phyloP scores from a whole-genome alignment of 2,888 invertebrate species.

The Timema podura region DNA sequence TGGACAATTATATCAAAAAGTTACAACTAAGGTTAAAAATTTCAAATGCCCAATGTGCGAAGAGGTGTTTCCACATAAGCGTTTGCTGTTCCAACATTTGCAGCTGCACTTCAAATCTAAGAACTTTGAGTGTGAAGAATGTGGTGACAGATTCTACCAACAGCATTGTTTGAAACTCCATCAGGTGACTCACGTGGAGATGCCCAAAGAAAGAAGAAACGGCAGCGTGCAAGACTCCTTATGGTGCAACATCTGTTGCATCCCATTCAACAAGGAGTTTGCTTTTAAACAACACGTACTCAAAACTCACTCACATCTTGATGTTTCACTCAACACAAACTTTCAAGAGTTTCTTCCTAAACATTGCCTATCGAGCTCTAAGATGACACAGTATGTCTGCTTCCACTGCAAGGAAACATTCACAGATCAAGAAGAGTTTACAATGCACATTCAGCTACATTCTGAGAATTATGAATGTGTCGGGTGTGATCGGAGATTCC shows the following conservation, averaged over 20 bases:
- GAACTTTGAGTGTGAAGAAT: conserved; percentile 10
- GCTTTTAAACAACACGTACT: too few relatives aligned
- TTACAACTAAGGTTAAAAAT: too few relatives aligned
- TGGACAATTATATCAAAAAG: too few relatives aligned
- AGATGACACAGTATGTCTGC: not conserved
- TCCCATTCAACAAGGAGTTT: not conserved
- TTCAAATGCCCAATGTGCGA: not conserved
- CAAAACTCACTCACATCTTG: too few relatives aligned
- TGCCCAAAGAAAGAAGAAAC: not conserved
- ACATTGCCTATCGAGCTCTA: too few relatives aligned
- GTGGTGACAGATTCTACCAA: conserved; percentile 9
- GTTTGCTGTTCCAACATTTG: not conserved
- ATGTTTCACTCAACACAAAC: too few relatives aligned
- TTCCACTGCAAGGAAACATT: conserved; percentile 4
- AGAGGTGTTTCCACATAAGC: not conserved
- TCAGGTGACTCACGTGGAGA: not conserved
- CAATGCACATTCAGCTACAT: not conserved
- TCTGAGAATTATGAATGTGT: conserved; percentile 8
- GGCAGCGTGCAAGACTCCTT: not conserved
- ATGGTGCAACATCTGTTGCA: conserved; percentile 6
- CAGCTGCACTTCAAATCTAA: conserved; percentile 5
- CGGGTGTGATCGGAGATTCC: not conserved
- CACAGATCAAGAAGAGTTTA: not conserved
- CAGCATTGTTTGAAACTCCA: conserved; percentile 2
- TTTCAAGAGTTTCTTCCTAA: too few relatives aligned